These are phyloP conservation scores for Leptobrachium leishanense DNA, from an alignment of 2,113 vertebrate genomes.

Conservation along the genomic window DNA sequence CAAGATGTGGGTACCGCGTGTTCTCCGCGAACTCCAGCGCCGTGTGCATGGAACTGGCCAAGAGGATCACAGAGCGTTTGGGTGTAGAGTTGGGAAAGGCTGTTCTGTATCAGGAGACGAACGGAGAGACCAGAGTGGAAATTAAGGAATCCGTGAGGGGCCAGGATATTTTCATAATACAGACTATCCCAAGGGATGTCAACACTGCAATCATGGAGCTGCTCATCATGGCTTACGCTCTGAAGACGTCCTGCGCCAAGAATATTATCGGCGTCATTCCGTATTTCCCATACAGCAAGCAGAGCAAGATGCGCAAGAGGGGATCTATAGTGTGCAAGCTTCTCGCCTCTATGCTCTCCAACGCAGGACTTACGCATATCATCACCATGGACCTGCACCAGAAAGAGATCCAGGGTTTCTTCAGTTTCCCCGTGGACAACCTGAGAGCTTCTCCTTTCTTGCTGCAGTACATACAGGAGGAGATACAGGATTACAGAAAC, in stretches of 20 bases:
- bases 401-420: conserved; percentile 98
- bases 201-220: conserved; percentile 98
- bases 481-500: conserved; percentile 97
- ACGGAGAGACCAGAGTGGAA: conserved; percentile 97
- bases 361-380: conserved; percentile 95
- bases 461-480: conserved; percentile 98
- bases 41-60: conserved; percentile 86
- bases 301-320: conserved; percentile 98
- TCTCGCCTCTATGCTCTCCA: conserved; percentile 93
- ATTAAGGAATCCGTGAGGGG: conserved; percentile 96
- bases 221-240: conserved; percentile 92
- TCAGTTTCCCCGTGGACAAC: conserved; percentile 97
- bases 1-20: conserved; percentile 84
- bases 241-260: conserved; percentile 93
- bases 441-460: conserved; percentile 94
- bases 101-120: conserved; percentile 93
- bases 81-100: conserved; percentile 95
- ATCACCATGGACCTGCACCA: conserved; percentile 99
- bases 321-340: conserved; percentile 97
- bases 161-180: conserved; percentile 97
- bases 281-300: conserved; percentile 98
- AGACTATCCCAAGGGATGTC: conserved; percentile 97
- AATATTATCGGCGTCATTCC: conserved; percentile 97
- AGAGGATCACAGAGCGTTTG: conserved; percentile 90
- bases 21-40: conserved; percentile 90